Evolutionary conservation across 2,797 vertebrate species (phyloP).

Genomic region (Hapalemur alaotrensis): DNA sequence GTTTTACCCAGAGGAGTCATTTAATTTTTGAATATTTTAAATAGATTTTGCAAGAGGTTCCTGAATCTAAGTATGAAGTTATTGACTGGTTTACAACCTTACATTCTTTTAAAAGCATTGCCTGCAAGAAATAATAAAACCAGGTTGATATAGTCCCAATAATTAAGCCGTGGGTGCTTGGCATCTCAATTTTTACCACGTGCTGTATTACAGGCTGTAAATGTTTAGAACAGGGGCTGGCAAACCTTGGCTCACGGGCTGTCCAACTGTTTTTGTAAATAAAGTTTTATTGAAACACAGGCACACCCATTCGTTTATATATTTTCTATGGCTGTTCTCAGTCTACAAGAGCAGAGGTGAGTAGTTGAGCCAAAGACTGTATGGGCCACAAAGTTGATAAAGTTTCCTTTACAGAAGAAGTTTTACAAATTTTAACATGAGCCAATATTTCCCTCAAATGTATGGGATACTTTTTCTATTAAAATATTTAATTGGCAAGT

Average conservation of each 20-base stretch:
- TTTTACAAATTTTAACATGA: not conserved
- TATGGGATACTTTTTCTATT: not conserved
- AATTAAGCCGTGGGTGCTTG: too few relatives aligned
- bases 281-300: not conserved
- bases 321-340: too few relatives aligned
- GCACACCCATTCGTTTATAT: not conserved
- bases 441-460: not conserved
- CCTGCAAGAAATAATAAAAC: not conserved
- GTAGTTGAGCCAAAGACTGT: not conserved
- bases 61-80: not conserved
- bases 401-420: not conserved
- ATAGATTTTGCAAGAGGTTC: too few relatives aligned
- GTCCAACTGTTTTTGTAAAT: not conserved
- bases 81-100: not conserved
- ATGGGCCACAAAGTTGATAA: rapidly evolving
- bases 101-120: not conserved
- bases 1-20: not conserved
- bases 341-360: not conserved
- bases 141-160: not conserved
- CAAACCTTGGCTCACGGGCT: not conserved
- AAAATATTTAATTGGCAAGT: not conserved
- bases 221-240: not conserved
- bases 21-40: too few relatives aligned
- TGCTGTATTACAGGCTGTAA: too few relatives aligned
- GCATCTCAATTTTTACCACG: not conserved